These are phyloP conservation scores for Conus ventricosus DNA, from an alignment of 1,140 invertebrate genomes.

Conservation along the genomic window DNA sequence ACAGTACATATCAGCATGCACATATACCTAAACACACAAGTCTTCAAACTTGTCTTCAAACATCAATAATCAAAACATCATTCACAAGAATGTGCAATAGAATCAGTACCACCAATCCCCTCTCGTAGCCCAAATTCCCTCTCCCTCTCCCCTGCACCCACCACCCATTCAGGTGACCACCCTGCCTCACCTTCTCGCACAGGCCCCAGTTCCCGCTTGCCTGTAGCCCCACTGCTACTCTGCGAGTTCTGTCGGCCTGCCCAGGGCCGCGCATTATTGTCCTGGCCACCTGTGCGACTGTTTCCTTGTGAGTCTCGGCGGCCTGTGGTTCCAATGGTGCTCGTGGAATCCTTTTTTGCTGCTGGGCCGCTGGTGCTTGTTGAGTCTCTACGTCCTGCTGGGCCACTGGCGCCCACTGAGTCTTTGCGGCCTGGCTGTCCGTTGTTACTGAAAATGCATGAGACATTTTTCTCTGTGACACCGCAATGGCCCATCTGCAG, in stretches of 20 bases:
- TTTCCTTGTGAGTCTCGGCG: neutral
- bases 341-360: neutral
- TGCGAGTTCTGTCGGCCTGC: conserved; percentile 26
- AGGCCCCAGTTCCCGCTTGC: conserved; percentile 46
- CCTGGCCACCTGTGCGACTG: neutral
- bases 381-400: neutral
- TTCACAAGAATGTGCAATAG: too few species aligned
- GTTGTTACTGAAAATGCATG: conserved; percentile 11
- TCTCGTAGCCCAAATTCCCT: too few species aligned
- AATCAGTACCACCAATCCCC: too few species aligned
- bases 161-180: too few species aligned
- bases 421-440: conserved; percentile 5
- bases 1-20: too few species aligned
- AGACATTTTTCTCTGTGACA: neutral
- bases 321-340: neutral
- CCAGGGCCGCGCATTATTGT: neutral
- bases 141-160: too few species aligned
- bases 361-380: neutral
- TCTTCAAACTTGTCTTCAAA: too few species aligned
- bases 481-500: too few species aligned
- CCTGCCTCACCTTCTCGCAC: conserved; percentile 60
- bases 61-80: too few species aligned
- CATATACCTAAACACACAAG: too few species aligned
- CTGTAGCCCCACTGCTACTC: neutral
- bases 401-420: neutral